Base-by-base conservation (phyloP, 2,888 invertebrate genomes). In the Lumbricus terrestris region DNA sequence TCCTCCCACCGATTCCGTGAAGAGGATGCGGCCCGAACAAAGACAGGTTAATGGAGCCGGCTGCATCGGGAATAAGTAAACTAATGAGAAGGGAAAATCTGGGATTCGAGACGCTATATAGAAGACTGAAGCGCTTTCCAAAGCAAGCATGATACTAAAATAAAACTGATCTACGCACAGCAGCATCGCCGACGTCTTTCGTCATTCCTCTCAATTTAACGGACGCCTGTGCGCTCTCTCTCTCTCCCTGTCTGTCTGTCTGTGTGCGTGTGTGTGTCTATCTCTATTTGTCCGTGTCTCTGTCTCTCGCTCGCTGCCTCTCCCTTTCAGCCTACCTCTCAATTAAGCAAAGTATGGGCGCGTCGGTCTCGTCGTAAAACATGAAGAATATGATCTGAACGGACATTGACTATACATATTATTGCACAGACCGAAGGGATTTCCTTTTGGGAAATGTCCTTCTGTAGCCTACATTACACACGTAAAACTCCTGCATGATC, bases 11-110 rank as follows among this genome's bases (percentile, higher is more conserved):
- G 69, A n/a, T n/a, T 69, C 69, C 69, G n/a, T 69, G n/a, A 69
- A 69, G 69, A 69, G 69, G 69, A 69, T 69, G 69, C 69, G 69
- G 69, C 69, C 69, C 69, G 69, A 69, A 69, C 69, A 69, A 69
- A 69, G 69, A 69, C 69, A 69, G 69, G 69, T 69, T 69, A 69
- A 69, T 69, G 69, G 69, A n/a, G 13, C n/a, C n/a, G n/a, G n/a
- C n/a, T n/a, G 69, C 69, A 11, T 69, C 69, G 69, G 69, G 69
- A n/a, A 69, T 69, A 69, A 69, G 69, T 69, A 69, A 69, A 69
- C 69, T 69, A 69, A 69, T 69, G 69, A 69, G 69, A 69, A 69
- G 69, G 69, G 69, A 69, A 69, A 69, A 69, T 69, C n/a, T 69
- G 69, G 69, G 69, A 69, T 69, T 69, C 69, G 69, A 69, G 69